Base-by-base conservation (phyloP, 2,888 invertebrate species). In the Pseudanteris insignis region DNA sequence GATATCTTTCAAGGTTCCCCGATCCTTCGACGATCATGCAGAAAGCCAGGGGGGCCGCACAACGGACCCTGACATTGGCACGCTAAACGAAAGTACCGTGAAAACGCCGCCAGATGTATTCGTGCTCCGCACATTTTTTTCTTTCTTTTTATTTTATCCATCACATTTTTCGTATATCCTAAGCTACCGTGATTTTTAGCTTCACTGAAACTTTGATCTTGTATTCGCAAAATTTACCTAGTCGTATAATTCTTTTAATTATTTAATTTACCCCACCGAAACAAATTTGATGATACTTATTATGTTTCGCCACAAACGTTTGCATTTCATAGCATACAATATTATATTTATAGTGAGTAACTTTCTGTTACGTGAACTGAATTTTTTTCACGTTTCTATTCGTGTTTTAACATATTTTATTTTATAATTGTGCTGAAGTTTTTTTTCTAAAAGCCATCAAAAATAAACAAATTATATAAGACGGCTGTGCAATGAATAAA, bases 1-100 rank as follows among this genome's bases (percentile, higher is more conserved):
- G 77, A 74, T 73, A 76, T 71, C 70, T 69, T 69, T 70, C 75
- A 75, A 76, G 76, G 77, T n/a, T 68, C 70, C 64, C 53, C 40
- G 36, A 50, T 59, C 55, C 38, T 47, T 43, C 37, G 58, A 50
- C 59, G 43, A 59, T 63, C 50, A 36, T 33, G 59, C 34, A 48
- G 59, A 59, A 54, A 58, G 15, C 50, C 26, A 48, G n/a, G n/a
- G 25, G 33, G 58, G 44, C 57, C 28, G 18, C 34, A 38, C 48
- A 28, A 40, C 50, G 41, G 55, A 50, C 63, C 63, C 59, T 59
- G 63, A 63, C 63, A 63, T 63, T 63, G 63, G 26, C 54, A 59
- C 58, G 58, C 44, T 47, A 41, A 50, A 63, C 28, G 48, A 50
- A 54, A 58, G 62, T 57, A 28, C 25, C 62, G 38, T 57, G 47